phyloP scores from a whole-genome alignment of 2,797 vertebrate species.

The Neolamprologus multifasciatus region DNA sequence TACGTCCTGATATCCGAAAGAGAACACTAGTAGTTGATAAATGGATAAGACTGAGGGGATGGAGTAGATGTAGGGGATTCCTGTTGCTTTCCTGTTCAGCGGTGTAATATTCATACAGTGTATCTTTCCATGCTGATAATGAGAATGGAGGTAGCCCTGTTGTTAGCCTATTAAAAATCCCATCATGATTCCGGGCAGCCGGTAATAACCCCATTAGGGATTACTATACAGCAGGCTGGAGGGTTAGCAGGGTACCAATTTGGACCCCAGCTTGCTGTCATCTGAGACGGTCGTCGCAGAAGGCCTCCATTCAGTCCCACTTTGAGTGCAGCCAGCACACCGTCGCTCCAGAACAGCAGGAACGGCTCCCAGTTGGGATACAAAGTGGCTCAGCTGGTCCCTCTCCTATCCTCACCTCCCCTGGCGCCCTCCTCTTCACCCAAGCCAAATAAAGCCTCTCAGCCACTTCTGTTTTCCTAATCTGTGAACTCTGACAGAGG shows the following conservation, averaged over 20 bases:
- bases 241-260: conserved; percentile 42
- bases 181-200: conserved; percentile 26
- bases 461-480: conserved; percentile 75
- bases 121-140: conserved; percentile 21
- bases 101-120: neutral
- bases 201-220: conserved; percentile 62
- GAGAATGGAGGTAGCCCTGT: conserved; percentile 33
- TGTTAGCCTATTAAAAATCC: conserved; percentile 54
- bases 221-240: conserved; percentile 50
- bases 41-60: neutral
- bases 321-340: conserved; percentile 14
- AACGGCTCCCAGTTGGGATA: conserved; percentile 52
- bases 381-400: conserved; percentile 63
- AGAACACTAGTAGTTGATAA: neutral
- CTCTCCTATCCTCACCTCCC: conserved; percentile 43
- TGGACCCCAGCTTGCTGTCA: conserved; percentile 49
- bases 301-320: conserved; percentile 35
- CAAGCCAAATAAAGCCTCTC: conserved; percentile 74
- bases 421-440: conserved; percentile 38
- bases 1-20: neutral
- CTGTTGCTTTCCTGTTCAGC: neutral
- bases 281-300: conserved; percentile 12
- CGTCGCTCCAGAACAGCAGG: conserved; percentile 20
- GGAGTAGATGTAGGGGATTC: neutral
- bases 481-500: conserved; percentile 74